phyloP scores from a whole-genome alignment of 2,797 vertebrate genomes.

The Rhinogobio ventralis region DNA sequence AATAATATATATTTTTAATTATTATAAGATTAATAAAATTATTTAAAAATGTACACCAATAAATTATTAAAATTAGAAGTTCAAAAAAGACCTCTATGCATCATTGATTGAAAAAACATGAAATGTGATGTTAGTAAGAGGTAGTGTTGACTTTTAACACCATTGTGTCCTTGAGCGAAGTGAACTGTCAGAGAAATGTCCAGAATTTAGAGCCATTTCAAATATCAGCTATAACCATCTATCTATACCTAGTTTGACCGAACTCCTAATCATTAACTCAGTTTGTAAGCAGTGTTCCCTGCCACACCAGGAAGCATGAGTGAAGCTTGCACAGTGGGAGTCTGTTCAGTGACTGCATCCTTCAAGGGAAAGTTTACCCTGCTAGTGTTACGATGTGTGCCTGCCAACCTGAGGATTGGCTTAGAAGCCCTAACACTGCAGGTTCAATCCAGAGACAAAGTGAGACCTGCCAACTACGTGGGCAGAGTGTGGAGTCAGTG shows the following conservation, averaged over 20 bases:
- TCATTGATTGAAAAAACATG: background rate
- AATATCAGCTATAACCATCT: background rate
- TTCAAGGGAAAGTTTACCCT: constrained; percentile 55
- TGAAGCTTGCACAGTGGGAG: constrained; percentile 41
- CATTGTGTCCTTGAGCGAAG: background rate
- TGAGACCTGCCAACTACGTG: constrained; percentile 51
- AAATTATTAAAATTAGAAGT: background rate
- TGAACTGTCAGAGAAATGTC: background rate
- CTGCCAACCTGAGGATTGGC: constrained; percentile 55
- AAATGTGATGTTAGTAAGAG: background rate
- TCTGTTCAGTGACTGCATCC: constrained; percentile 44
- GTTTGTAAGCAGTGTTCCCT: constrained; percentile 12
- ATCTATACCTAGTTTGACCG: background rate
- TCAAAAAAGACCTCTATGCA: background rate
- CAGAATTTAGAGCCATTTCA: background rate
- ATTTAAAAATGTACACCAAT: background rate
- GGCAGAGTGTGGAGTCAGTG: constrained; percentile 52
- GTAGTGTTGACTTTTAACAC: background rate
- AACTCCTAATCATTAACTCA: constrained; percentile 34
- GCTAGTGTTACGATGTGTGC: constrained; percentile 23
- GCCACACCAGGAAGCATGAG: constrained; percentile 8
- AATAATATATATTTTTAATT: background rate
- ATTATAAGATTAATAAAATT: background rate
- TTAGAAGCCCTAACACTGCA: constrained; percentile 42
- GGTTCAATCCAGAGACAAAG: constrained; percentile 51